A percentile compares a stretch with the other conserved stretches of the same genome.
Conservation (phyloP, 2,113 vertebrate species). For the Gopherus flavomarginatus region DNA sequence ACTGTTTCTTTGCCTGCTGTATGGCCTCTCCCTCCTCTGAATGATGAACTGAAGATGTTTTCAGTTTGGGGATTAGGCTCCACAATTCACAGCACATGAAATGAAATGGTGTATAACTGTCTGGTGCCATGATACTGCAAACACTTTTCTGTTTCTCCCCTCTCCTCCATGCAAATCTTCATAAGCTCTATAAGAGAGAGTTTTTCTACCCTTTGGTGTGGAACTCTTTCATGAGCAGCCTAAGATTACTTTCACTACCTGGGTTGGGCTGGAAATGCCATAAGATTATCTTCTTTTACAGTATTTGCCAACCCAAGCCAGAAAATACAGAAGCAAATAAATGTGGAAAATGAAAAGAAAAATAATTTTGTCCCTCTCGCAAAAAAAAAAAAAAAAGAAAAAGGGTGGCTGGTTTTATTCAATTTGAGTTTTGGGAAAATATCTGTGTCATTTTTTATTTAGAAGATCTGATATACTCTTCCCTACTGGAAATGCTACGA, state of each 20-base stretch:
- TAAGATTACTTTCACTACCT: slow-evolving; percentile 4
- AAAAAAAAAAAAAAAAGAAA: background rate
- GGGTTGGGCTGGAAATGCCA: background rate
- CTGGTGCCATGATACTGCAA: background rate
- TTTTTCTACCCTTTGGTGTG: background rate
- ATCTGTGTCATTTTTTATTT: background rate
- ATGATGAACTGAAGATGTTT: background rate
- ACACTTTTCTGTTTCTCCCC: background rate
- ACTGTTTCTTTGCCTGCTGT: background rate
- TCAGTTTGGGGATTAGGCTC: background rate
- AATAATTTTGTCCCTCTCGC: background rate
- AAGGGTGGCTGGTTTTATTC: background rate
- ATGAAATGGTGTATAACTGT: background rate
- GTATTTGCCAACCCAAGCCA: background rate
- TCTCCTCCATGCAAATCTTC: background rate
- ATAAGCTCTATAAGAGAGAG: background rate
- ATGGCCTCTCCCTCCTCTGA: background rate
- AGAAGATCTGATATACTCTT: slow-evolving; percentile 16
- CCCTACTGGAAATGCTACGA: slow-evolving; percentile 16
- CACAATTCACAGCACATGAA: background rate
- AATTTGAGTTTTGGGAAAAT: background rate
- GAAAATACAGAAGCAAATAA: slow-evolving; percentile 16
- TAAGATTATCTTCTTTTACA: background rate
- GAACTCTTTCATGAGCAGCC: background rate
- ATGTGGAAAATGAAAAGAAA: background rate